Percentiles rank a stretch among this genome's conserved stretches.
phyloP scores from a whole-genome alignment of 2,888 invertebrate species.

The Lydus trimaculatus region DNA sequence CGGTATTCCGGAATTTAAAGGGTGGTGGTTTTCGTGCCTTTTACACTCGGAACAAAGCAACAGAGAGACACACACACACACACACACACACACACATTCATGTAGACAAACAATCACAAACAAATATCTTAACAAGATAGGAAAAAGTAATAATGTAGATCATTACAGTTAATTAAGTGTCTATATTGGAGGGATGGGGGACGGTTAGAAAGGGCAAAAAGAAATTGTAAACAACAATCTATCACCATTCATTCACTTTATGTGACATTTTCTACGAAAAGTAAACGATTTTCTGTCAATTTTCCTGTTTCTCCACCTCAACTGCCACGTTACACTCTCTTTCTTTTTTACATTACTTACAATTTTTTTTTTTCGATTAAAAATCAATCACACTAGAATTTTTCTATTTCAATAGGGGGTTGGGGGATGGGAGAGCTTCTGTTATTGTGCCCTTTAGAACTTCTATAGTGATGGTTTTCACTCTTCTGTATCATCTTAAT shows the following conservation, averaged over 20 bases:
- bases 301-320: not conserved
- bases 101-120: not conserved
- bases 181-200: too few species aligned
- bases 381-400: too few species aligned
- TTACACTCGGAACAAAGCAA: not conserved
- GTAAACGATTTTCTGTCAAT: slow-evolving; percentile 3
- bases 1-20: not conserved
- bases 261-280: not conserved
- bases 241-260: slow-evolving; percentile 4
- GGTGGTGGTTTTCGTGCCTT: not conserved
- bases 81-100: not conserved
- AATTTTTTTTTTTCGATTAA: not conserved
- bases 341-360: too few species aligned
- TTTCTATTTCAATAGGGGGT: not conserved
- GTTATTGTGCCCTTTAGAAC: too few species aligned
- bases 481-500: too few species aligned
- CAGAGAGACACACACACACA: not conserved
- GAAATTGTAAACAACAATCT: not conserved
- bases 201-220: not conserved
- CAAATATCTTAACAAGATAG: too few species aligned
- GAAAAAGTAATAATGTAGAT: too few species aligned
- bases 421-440: too few species aligned
- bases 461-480: too few species aligned
- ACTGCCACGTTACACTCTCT: not conserved
- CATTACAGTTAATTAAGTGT: not conserved